These are phyloP conservation scores for Microdon myrmicae DNA, from an alignment of 2,888 invertebrate genomes.

Conservation along the genomic window DNA sequence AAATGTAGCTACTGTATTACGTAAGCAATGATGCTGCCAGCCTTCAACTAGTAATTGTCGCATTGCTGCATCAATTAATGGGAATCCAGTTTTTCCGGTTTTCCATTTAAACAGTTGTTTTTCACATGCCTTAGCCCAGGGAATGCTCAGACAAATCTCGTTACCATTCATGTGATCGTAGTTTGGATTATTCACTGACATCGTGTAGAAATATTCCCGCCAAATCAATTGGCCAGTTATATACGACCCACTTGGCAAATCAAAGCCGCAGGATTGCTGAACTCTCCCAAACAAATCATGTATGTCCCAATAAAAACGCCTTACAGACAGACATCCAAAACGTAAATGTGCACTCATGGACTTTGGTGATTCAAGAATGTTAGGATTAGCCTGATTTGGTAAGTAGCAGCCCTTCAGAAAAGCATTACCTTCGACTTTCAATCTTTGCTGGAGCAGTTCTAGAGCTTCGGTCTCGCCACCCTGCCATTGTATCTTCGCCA, in stretches of 20 bases:
- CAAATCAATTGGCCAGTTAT: conserved; percentile 76
- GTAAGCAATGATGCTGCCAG: conserved; percentile 77
- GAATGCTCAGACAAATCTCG: conserved; percentile 78
- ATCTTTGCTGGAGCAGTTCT: conserved; percentile 70
- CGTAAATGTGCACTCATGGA: conserved; percentile 78
- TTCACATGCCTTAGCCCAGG: conserved; percentile 72
- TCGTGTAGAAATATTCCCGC: conserved; percentile 83
- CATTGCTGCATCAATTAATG: conserved; percentile 81
- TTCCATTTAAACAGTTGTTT: conserved; percentile 71
- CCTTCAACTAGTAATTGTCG: conserved; percentile 76
- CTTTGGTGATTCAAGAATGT: conserved; percentile 74
- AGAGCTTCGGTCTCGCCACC: conserved; percentile 77
- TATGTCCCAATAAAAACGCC: conserved; percentile 77
- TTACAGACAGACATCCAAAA: conserved; percentile 77
- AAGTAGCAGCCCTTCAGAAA: conserved; percentile 71
- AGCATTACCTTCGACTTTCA: conserved; percentile 70
- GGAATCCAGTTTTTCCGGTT: conserved; percentile 76
- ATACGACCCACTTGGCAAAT: conserved; percentile 59
- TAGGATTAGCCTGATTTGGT: conserved; percentile 77
- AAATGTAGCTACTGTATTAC: conserved; percentile 79
- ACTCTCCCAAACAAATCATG: conserved; percentile 74
- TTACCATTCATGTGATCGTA: conserved; percentile 77
- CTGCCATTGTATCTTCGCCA: conserved; percentile 69
- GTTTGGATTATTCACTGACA: conserved; percentile 78
- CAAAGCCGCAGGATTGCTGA: conserved; percentile 62